Percentiles rank a stretch among this genome's conserved stretches.
phyloP scores from a whole-genome alignment of 2,888 invertebrate genomes.

The Saturnia japonica region DNA sequence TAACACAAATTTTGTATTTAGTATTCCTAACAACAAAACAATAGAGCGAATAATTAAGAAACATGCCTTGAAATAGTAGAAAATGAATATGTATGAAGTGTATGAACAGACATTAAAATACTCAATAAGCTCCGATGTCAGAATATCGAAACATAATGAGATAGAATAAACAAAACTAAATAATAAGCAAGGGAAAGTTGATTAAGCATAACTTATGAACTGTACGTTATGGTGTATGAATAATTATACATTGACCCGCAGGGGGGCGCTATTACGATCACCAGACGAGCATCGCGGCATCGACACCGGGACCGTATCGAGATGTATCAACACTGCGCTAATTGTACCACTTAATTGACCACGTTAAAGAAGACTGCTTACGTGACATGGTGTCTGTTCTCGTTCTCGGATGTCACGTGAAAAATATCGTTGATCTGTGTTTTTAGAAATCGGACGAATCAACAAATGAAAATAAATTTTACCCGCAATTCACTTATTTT shows the following conservation, averaged over 20 bases:
- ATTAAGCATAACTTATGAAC: slow-evolving; percentile 15
- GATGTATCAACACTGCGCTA: slow-evolving; percentile 42
- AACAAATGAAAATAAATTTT: neutral
- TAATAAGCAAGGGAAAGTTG: neutral
- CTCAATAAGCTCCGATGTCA: neutral
- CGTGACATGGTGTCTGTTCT: neutral
- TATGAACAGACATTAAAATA: slow-evolving; percentile 3
- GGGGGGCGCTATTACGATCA: slow-evolving; percentile 35
- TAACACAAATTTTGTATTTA: neutral
- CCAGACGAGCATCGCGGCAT: slow-evolving; percentile 29
- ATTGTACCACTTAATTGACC: slow-evolving; percentile 55
- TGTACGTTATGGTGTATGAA: slow-evolving; percentile 11
- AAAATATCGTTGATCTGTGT: neutral
- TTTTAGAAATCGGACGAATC: neutral
- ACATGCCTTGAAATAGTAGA: neutral
- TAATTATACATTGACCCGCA: slow-evolving; percentile 31
- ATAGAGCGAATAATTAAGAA: neutral
- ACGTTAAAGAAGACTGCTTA: slow-evolving; percentile 35
- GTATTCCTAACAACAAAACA: neutral
- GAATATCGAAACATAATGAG: neutral
- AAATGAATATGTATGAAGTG: neutral
- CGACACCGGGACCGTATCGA: slow-evolving; percentile 31
- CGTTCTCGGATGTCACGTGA: neutral
- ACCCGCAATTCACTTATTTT: neutral
- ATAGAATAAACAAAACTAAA: slow-evolving; percentile 10